Evolutionary conservation across 2,113 vertebrate genomes (phyloP).

Genomic region (Microtus richardsoni): DNA sequence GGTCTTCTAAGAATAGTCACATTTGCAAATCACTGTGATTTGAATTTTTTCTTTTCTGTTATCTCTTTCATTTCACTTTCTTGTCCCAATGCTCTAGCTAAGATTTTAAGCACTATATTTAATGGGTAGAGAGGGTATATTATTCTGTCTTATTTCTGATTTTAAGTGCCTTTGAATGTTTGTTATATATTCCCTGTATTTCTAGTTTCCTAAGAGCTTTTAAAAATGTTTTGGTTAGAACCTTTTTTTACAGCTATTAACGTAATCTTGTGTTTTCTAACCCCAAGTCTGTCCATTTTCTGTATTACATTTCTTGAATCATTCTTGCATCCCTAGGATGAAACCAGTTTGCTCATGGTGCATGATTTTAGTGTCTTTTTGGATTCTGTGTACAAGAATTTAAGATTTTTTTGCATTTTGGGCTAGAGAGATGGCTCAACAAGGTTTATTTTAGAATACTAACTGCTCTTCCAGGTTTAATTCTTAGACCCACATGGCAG

Average conservation of each 20-base stretch:
- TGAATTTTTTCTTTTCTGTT: neutral
- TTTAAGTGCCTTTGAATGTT: neutral
- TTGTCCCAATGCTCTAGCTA: neutral
- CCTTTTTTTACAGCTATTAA: neutral
- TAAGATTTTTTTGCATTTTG: neutral
- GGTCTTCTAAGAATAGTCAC: neutral
- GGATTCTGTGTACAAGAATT: neutral
- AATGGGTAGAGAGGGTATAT: neutral
- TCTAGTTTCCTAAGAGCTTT: neutral
- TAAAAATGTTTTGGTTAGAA: neutral
- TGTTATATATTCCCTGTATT: neutral
- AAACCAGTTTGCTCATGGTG: neutral
- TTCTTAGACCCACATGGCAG: neutral
- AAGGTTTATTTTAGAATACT: neutral
- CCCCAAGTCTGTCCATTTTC: neutral
- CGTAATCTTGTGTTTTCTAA: neutral
- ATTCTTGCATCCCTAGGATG: neutral
- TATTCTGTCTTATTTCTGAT: neutral
- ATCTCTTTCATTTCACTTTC: neutral
- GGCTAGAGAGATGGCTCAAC: neutral
- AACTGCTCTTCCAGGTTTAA: neutral
- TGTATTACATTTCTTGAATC: neutral
- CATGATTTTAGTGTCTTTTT: neutral
- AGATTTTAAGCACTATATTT: neutral
- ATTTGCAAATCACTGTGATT: neutral